Percentiles rank a stretch among this genome's conserved stretches.
These are phyloP conservation scores for Sarcoramphus papa DNA, from an alignment of 2,797 vertebrate species.

Conservation along the genomic window DNA sequence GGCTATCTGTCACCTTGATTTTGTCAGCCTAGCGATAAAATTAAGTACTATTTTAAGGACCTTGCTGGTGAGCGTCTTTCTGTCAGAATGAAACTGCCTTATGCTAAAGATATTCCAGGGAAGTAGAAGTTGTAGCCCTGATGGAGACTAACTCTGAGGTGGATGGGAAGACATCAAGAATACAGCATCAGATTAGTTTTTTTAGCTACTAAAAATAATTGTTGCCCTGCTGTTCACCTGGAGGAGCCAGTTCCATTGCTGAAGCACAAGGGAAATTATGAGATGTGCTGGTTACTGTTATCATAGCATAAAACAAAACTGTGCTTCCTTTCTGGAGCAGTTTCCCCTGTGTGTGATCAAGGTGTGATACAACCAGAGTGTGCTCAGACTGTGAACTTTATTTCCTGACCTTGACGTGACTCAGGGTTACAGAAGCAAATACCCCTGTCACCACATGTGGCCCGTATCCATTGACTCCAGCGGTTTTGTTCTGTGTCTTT, in stretches of 20 bases:
- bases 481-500: not conserved
- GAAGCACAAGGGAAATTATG: not conserved
- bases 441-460: not conserved
- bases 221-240: not conserved
- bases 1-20: slow-evolving; percentile 33
- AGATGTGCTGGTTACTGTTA: not conserved
- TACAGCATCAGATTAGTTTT: not conserved
- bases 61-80: slow-evolving; percentile 17
- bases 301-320: not conserved
- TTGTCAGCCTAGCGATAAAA: slow-evolving; percentile 31
- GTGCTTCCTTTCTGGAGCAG: not conserved
- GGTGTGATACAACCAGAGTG: not conserved
- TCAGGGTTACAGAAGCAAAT: not conserved
- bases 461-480: not conserved
- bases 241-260: not conserved
- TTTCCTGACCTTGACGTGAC: not conserved
- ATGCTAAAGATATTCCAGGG: not conserved
- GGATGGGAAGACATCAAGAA: not conserved
- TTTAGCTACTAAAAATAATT: slow-evolving; percentile 10
- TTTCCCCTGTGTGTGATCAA: slow-evolving; percentile 3
- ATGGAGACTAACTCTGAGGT: not conserved
- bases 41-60: slow-evolving; percentile 24
- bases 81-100: not conserved
- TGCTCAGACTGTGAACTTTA: not conserved
- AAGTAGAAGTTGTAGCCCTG: not conserved